Conservation (phyloP, 2,888 invertebrate species). For the Pristionchus arcanus region DNA sequence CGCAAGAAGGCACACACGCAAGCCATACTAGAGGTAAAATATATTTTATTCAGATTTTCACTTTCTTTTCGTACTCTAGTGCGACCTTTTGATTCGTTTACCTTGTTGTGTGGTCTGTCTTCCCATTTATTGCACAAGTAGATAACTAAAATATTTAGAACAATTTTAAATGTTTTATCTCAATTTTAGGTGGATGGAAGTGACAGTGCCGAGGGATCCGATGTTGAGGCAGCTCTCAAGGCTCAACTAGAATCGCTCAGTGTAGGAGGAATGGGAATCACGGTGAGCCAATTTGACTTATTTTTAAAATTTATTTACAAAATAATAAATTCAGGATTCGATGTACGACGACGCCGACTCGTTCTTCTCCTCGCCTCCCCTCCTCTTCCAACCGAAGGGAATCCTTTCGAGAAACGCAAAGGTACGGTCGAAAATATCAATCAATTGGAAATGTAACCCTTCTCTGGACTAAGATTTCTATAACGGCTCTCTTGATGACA, state of each 20-base stretch:
- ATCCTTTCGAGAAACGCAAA: slow-evolving; percentile 23
- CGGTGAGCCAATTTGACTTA: background rate
- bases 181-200: slow-evolving; percentile 9
- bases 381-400: slow-evolving; percentile 65
- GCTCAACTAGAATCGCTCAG: slow-evolving; percentile 65
- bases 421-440: background rate
- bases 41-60: background rate
- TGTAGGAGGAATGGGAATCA: slow-evolving; percentile 56
- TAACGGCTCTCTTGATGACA: too few relatives aligned
- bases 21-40: slow-evolving; percentile 50
- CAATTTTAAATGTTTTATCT: background rate
- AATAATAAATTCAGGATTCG: slow-evolving; percentile 56
- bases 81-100: too few relatives aligned
- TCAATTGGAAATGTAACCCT: background rate
- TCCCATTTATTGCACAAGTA: background rate
- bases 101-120: background rate
- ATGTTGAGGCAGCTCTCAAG: slow-evolving; percentile 66
- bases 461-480: background rate
- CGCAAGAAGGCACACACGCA: slow-evolving; percentile 61
- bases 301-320: background rate
- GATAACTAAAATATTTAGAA: background rate
- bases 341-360: slow-evolving; percentile 62
- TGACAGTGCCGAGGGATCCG: background rate
- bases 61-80: too few relatives aligned
- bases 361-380: slow-evolving; percentile 58